Base-by-base conservation (phyloP, 2,797 vertebrate genomes). In the Thalassophryne amazonica region DNA sequence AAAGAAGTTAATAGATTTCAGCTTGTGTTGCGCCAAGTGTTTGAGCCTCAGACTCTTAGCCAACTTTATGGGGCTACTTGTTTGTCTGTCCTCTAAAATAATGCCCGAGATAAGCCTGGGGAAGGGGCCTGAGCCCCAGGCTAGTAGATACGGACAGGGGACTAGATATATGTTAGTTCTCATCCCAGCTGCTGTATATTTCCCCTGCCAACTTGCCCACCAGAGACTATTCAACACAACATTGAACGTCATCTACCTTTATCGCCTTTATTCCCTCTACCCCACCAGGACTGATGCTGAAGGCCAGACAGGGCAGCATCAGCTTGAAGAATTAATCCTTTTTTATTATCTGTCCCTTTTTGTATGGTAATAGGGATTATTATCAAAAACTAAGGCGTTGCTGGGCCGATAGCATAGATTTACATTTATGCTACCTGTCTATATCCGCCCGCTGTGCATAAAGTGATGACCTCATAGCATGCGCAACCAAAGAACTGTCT, bases 31-130 rank as follows among this genome's bases (percentile, higher is more conserved):
- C 83, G 84, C 78, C 65, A 43, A 69, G 73, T 73, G 76, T 75
- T 71, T 63, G 52, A 57, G 60, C 70, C 58, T 80, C 68, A 73
- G 62, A 80, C 79, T 88, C 62, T 57, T 46, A 18, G 82, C 78
- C 79, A 84, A 81, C 80, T 76, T 86, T 85, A 88, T 85, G 86
- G 82, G 50, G 73, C 73, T 78, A 87, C 77, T 70, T 87, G 81
- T 87, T 83, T 86, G 76, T 83, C 82, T 85, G 83, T 86, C 80
- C 83, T 86, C 71, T 80, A 80, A 84, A 84, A 85, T 81, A 78
- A 84, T 81, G 82, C 73, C 81, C 76, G 71, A 57, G 76, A 73
- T 17, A 63, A 78, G 76, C 63, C 78, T 57, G 66, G 70, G 80
- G 72, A 87, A 76, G 78, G 66, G 67, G 64, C 55, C 60, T 48